Evolutionary conservation across 2,797 vertebrate species (phyloP).

Genomic region (Anguilla pacifica): DNA sequence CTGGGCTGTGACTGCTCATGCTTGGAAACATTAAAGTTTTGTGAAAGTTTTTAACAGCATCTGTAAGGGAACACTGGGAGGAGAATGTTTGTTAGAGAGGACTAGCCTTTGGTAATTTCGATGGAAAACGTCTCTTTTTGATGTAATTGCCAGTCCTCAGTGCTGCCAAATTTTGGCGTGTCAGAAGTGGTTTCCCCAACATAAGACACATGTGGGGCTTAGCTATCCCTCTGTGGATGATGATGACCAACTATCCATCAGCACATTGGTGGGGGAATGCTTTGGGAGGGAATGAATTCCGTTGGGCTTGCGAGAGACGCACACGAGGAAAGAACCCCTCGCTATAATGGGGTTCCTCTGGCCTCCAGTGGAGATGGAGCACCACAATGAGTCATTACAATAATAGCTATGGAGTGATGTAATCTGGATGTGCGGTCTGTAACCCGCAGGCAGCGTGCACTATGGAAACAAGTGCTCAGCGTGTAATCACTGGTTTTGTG

Average conservation of each 20-base stretch:
- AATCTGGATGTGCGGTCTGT: constrained; percentile 54
- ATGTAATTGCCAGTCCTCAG: constrained; percentile 23
- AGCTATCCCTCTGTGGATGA: constrained; percentile 16
- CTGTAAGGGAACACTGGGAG: constrained; percentile 18
- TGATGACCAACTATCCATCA: constrained; percentile 8
- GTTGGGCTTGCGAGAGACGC: neutral
- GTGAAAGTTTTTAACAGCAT: neutral
- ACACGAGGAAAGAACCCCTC: neutral
- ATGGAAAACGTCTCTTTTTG: constrained; percentile 26
- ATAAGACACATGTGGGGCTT: constrained; percentile 24
- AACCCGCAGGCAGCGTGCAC: constrained; percentile 40
- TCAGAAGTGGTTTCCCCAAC: constrained; percentile 38
- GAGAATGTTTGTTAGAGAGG: constrained; percentile 20
- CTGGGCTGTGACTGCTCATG: constrained; percentile 11
- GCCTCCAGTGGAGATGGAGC: constrained; percentile 1
- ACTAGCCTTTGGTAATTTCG: constrained; percentile 24
- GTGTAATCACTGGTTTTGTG: constrained; percentile 61
- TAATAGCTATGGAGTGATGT: constrained; percentile 63
- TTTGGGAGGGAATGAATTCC: neutral
- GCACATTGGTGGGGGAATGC: neutral
- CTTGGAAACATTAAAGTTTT: constrained; percentile 25
- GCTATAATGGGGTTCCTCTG: constrained; percentile 8
- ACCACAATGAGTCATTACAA: constrained; percentile 40
- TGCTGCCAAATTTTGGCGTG: constrained; percentile 24
- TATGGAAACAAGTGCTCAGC: constrained; percentile 22